These are phyloP conservation scores for Syngnathus typhle DNA, from an alignment of 2,113 vertebrate genomes.

Conservation along the genomic window DNA sequence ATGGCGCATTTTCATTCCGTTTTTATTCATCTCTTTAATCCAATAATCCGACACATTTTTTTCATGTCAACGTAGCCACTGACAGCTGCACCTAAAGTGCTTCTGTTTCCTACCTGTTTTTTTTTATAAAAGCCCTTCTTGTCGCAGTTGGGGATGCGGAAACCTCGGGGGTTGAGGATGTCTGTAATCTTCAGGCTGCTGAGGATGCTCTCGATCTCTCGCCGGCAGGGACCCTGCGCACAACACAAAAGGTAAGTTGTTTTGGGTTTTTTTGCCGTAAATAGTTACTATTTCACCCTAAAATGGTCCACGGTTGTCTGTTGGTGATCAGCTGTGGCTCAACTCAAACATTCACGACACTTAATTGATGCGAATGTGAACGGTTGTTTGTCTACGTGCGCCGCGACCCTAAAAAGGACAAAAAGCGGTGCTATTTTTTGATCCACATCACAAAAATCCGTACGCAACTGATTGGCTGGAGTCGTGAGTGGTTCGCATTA, in stretches of 20 bases:
- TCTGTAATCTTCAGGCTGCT: slow-evolving; percentile 84
- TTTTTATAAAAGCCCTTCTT: slow-evolving; percentile 97
- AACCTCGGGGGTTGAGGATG: slow-evolving; percentile 78
- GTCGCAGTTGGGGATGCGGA: slow-evolving; percentile 96
- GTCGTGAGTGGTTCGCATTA: neutral
- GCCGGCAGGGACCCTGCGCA: slow-evolving; percentile 86
- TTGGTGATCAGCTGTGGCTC: neutral
- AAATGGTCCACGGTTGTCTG: neutral
- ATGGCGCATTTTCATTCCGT: too few relatives aligned
- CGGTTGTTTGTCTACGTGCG: too few relatives aligned
- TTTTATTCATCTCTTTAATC: too few relatives aligned
- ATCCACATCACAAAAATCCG: neutral
- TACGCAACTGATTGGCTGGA: neutral
- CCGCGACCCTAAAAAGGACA: too few relatives aligned
- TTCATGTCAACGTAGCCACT: too few relatives aligned
- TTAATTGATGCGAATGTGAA: too few relatives aligned
- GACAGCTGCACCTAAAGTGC: neutral
- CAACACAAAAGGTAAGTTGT: slow-evolving; percentile 20
- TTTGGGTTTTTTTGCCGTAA: neutral
- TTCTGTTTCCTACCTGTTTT: slow-evolving; percentile 80
- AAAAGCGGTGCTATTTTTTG: too few relatives aligned
- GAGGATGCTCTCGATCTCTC: slow-evolving; percentile 88
- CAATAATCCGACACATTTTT: too few relatives aligned
- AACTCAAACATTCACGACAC: neutral
- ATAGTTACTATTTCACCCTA: neutral